phyloP scores from a whole-genome alignment of 1,140 invertebrate species.

The Brachionus plicatilis region DNA sequence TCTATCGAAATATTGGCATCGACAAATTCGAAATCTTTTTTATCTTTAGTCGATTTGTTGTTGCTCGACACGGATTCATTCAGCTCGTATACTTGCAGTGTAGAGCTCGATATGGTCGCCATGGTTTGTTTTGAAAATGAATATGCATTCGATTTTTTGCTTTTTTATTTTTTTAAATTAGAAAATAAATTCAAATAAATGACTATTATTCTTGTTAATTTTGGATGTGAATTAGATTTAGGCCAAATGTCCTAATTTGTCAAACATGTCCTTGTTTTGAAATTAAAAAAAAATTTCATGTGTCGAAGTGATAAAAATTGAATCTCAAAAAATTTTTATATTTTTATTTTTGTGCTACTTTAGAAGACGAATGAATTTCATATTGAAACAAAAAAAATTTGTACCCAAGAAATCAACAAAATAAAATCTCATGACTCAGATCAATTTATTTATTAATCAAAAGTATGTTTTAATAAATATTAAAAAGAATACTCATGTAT shows the following conservation, averaged over 20 bases:
- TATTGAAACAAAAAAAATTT: no score
- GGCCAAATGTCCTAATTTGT: background rate
- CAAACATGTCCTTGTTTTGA: background rate
- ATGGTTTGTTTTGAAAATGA: slow-evolving; percentile 12
- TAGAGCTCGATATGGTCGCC: slow-evolving; percentile 16
- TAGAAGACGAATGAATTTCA: no score
- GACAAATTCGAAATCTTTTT: background rate
- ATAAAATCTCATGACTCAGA: no score
- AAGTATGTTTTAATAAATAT: no score
- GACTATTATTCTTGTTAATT: background rate
- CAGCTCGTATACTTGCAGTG: background rate
- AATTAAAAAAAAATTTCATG: background rate
- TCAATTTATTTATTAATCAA: no score
- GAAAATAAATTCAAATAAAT: background rate
- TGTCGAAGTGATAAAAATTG: background rate
- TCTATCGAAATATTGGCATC: background rate
- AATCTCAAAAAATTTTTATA: background rate
- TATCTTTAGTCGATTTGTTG: background rate
- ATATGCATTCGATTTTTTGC: slow-evolving; percentile 25
- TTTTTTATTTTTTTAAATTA: background rate
- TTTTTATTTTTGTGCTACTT: background rate
- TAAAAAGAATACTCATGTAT: no score
- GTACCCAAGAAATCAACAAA: no score
- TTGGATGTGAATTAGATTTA: background rate
- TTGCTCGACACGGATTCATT: background rate